These are phyloP conservation scores for Nerophis ophidion DNA, from an alignment of 2,113 vertebrate species.

Conservation along the genomic window DNA sequence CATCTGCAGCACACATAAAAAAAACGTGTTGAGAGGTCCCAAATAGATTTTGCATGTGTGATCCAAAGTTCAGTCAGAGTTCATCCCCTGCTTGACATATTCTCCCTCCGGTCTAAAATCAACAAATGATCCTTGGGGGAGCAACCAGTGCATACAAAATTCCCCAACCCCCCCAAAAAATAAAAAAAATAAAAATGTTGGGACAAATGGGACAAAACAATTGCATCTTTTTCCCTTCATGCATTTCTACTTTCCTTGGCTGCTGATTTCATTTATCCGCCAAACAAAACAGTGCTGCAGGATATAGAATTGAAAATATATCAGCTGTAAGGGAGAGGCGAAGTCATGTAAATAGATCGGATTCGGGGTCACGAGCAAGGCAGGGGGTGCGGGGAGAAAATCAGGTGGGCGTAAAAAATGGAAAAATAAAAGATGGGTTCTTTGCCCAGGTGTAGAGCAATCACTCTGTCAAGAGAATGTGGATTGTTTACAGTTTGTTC, in stretches of 20 bases:
- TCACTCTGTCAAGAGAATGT: neutral
- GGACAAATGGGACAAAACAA: slow-evolving; percentile 27
- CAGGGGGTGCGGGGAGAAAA: slow-evolving; percentile 13
- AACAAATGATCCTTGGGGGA: slow-evolving; percentile 45
- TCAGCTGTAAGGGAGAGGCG: slow-evolving; percentile 41
- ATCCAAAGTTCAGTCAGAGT: slow-evolving; percentile 54
- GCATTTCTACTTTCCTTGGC: slow-evolving; percentile 33
- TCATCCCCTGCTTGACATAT: slow-evolving; percentile 49
- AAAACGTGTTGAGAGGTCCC: slow-evolving; percentile 42
- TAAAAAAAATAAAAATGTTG: slow-evolving; percentile 9
- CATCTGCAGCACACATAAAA: slow-evolving; percentile 12
- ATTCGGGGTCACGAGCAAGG: slow-evolving; percentile 40
- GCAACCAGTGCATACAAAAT: neutral
- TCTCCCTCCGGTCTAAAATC: slow-evolving; percentile 42
- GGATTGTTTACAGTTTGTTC: neutral
- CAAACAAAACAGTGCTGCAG: slow-evolving; percentile 36
- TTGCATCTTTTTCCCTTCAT: slow-evolving; percentile 13
- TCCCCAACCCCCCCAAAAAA: neutral
- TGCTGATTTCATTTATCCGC: slow-evolving; percentile 55
- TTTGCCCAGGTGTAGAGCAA: neutral
- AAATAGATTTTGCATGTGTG: slow-evolving; percentile 28
- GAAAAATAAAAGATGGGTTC: slow-evolving; percentile 3
- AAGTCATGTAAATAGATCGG: slow-evolving; percentile 56
- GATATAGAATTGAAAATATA: slow-evolving; percentile 57
- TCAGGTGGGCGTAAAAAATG: slow-evolving; percentile 17